Conservation (phyloP, 2,888 invertebrate genomes). For the Nomada ferruginata region DNA sequence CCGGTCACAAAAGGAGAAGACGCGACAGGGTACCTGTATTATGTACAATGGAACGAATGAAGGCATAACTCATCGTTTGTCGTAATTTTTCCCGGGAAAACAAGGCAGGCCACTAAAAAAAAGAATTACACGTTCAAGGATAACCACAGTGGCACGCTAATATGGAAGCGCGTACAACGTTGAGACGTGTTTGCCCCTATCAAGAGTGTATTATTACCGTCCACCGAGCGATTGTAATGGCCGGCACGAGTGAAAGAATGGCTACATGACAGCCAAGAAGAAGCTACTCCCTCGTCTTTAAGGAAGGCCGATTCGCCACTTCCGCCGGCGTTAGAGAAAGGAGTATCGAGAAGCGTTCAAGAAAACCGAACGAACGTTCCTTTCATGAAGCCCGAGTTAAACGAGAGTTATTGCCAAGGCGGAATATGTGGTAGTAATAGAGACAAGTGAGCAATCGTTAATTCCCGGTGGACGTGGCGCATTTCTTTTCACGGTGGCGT, state of each 20-base stretch:
- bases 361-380: conserved; percentile 53
- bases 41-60: background rate
- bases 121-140: conserved; percentile 27
- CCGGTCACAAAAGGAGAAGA: background rate
- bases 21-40: background rate
- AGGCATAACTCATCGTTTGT: conserved; percentile 33
- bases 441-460: conserved; percentile 51
- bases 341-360: conserved; percentile 32
- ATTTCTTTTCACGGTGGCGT: conserved; percentile 14
- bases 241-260: conserved; percentile 53
- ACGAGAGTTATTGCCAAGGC: conserved; percentile 55
- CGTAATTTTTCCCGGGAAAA: conserved; percentile 28
- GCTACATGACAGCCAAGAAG: conserved; percentile 41
- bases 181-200: conserved; percentile 63
- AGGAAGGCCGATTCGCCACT: conserved; percentile 48
- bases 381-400: conserved; percentile 61
- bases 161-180: conserved; percentile 67
- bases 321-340: conserved; percentile 62
- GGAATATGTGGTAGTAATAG: conserved; percentile 51
- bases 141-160: conserved; percentile 47
- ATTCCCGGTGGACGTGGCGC: conserved; percentile 30
- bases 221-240: conserved; percentile 55
- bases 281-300: conserved; percentile 60
- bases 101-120: background rate
- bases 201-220: conserved; percentile 59